Conservation (phyloP, 2,797 vertebrate genomes). For the Pangasius sanitwongsei region DNA sequence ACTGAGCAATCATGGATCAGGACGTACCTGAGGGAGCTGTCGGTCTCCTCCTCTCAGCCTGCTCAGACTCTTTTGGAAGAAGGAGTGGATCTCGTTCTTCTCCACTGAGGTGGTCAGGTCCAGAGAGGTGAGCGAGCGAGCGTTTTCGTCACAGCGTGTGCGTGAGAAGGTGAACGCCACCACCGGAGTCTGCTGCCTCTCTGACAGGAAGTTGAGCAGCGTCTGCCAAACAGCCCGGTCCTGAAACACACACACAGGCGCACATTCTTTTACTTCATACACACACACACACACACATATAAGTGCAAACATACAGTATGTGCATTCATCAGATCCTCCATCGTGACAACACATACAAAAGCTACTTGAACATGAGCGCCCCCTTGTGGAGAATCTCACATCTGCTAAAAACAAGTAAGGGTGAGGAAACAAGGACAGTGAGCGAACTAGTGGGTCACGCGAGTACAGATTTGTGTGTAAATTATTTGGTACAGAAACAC, state of each 20-base stretch:
- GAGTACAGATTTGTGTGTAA: neutral
- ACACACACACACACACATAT: neutral
- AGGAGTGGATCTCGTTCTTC: conserved; percentile 88
- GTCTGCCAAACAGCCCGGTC: conserved; percentile 88
- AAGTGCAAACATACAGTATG: neutral
- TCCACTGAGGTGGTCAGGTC: conserved; percentile 85
- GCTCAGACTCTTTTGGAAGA: conserved; percentile 88
- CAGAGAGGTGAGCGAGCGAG: conserved; percentile 82
- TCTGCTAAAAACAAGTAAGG: neutral
- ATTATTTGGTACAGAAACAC: neutral
- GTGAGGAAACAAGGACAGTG: neutral
- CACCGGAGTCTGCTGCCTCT: conserved; percentile 86
- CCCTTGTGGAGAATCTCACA: neutral
- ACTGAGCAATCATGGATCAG: neutral
- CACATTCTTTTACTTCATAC: neutral
- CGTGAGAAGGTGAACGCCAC: conserved; percentile 93
- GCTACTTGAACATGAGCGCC: neutral
- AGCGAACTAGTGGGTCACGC: neutral
- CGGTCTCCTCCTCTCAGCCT: conserved; percentile 86
- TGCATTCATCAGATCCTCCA: neutral
- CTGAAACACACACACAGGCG: conserved; percentile 62
- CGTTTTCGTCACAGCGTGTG: conserved; percentile 88
- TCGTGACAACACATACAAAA: neutral
- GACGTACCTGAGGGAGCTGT: conserved; percentile 78
- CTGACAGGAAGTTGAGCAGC: conserved; percentile 83